Conservation (phyloP, 2,113 vertebrate species). For the Ginglymostoma cirratum region DNA sequence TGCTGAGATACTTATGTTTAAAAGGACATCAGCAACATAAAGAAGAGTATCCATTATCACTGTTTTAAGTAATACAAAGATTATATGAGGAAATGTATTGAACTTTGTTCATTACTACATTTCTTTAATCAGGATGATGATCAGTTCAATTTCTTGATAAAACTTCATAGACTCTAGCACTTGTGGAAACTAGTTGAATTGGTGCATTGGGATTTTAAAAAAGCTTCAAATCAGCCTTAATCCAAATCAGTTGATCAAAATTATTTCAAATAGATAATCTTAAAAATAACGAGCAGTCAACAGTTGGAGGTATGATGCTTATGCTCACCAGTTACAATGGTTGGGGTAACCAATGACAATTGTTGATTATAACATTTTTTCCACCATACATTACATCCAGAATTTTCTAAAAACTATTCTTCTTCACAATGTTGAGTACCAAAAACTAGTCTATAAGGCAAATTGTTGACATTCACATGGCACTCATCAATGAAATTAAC, state of each 20-base stretch:
- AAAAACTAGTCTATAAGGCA: neutral
- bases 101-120: neutral
- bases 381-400: neutral
- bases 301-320: neutral
- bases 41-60: neutral
- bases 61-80: neutral
- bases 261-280: neutral
- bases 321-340: neutral
- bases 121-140: neutral
- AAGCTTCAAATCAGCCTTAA: neutral
- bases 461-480: constrained; percentile 22
- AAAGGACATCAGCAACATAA: neutral
- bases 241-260: neutral
- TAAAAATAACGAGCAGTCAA: neutral
- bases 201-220: neutral
- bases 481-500: neutral
- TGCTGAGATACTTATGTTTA: neutral
- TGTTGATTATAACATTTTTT: neutral
- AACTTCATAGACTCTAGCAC: neutral
- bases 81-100: neutral
- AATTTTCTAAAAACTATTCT: neutral
- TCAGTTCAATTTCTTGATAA: neutral
- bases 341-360: neutral
- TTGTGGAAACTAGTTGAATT: neutral
- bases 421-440: constrained; percentile 5